These are phyloP conservation scores for Mythimna vitellina DNA, from an alignment of 2,888 invertebrate species.

Conservation along the genomic window DNA sequence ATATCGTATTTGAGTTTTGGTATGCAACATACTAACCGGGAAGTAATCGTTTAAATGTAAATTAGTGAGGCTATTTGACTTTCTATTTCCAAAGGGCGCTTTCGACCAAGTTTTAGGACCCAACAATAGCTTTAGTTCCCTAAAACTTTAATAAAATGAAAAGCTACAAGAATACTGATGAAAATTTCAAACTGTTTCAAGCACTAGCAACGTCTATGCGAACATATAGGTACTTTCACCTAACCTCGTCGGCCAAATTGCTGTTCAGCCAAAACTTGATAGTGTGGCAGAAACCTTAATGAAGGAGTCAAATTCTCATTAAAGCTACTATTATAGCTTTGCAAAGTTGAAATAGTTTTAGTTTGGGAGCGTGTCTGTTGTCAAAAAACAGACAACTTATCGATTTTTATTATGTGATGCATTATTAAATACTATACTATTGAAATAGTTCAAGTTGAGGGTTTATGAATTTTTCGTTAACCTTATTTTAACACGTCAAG, in stretches of 20 bases:
- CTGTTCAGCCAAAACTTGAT: constrained; percentile 59
- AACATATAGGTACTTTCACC: constrained; percentile 31
- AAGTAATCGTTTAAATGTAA: constrained; percentile 45
- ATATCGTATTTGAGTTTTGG: constrained; percentile 46
- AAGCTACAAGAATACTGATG: constrained; percentile 24
- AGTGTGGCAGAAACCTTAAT: constrained; percentile 56
- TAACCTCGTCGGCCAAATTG: constrained; percentile 52
- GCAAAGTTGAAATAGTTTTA: constrained; percentile 52
- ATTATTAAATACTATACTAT: background rate
- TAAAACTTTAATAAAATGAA: constrained; percentile 13
- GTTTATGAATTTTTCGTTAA: background rate
- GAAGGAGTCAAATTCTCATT: constrained; percentile 60
- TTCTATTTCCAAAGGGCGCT: constrained; percentile 1
- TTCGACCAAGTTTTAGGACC: background rate
- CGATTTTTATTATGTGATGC: constrained; percentile 11
- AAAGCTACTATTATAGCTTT: constrained; percentile 53
- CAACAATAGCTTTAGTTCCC: background rate
- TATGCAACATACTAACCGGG: constrained; percentile 41
- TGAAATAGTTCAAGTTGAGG: background rate
- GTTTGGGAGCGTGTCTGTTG: constrained; percentile 37
- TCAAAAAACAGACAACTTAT: constrained; percentile 23
- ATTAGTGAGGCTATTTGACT: constrained; percentile 33
- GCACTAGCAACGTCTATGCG: constrained; percentile 1
- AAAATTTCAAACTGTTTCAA: constrained; percentile 9
- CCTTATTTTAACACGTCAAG: background rate